These are phyloP conservation scores for Monoplex corrugatus DNA, from an alignment of 2,888 invertebrate genomes.

Conservation along the genomic window DNA sequence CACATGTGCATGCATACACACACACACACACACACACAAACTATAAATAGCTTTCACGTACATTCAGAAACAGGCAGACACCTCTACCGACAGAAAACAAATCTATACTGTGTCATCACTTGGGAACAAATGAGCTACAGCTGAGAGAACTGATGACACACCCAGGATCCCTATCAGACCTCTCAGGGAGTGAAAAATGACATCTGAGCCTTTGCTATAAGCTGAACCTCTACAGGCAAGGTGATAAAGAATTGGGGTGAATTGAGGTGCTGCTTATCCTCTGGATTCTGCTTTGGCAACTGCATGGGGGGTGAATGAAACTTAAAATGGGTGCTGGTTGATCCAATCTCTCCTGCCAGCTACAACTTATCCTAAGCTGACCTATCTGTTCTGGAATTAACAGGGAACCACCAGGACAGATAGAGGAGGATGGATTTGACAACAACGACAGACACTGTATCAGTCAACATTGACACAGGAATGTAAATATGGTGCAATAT, in stretches of 20 bases:
- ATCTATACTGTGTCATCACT: neutral
- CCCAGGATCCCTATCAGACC: neutral
- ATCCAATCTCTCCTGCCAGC: neutral
- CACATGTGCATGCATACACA: neutral
- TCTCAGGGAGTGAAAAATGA: neutral
- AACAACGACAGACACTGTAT: no score
- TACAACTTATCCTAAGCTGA: neutral
- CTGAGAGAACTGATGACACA: neutral
- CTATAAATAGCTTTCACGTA: no score
- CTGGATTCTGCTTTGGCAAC: neutral
- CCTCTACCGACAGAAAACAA: neutral
- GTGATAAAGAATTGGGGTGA: neutral
- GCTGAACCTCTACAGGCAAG: neutral
- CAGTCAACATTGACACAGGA: no score
- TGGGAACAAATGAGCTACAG: constrained; percentile 6
- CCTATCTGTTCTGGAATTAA: neutral
- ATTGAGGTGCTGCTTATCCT: neutral
- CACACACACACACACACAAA: neutral
- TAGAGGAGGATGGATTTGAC: no score
- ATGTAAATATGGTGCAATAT: no score
- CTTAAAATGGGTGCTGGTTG: neutral
- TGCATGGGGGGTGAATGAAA: neutral
- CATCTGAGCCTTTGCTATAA: neutral
- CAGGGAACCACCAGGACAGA: neutral
- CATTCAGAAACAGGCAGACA: no score